Evolutionary conservation across 2,113 vertebrate genomes (phyloP).

Genomic region (Jacana jacana): DNA sequence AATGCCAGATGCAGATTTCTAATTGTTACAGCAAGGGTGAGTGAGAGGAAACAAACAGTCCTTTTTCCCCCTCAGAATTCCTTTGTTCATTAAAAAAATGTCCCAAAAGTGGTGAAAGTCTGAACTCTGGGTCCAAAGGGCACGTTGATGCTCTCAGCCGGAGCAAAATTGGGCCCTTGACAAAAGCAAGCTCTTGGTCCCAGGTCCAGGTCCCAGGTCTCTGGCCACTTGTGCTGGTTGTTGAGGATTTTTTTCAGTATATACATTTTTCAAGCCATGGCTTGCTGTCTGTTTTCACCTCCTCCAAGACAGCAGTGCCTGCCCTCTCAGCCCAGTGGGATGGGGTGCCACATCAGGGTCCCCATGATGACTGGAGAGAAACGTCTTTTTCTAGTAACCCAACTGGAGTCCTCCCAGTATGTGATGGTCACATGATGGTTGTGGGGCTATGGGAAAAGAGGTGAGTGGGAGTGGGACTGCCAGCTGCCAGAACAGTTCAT

Average conservation of each 20-base stretch:
- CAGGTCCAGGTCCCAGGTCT: background rate
- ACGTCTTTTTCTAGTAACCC: background rate
- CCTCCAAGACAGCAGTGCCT: background rate
- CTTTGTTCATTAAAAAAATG: background rate
- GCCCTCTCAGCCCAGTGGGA: fast-evolving
- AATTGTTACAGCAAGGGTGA: fast-evolving
- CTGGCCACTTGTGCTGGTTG: background rate
- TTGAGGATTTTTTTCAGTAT: background rate
- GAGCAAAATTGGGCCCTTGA: background rate
- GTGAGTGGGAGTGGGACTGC: slow-evolving; percentile 4
- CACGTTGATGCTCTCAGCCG: background rate
- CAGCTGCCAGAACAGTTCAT: slow-evolving; percentile 6
- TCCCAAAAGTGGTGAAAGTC: background rate
- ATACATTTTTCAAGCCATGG: background rate
- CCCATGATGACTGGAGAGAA: background rate
- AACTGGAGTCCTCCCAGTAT: background rate
- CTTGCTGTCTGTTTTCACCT: background rate
- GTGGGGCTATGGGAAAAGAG: slow-evolving; percentile 7
- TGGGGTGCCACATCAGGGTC: background rate
- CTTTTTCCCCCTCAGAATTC: background rate
- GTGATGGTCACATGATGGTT: background rate
- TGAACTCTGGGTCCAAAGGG: background rate
- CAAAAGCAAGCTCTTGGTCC: background rate
- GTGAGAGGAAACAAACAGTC: background rate
- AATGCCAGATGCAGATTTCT: background rate